Conservation (phyloP, 2,113 vertebrate genomes). For the Saguinus midas region DNA sequence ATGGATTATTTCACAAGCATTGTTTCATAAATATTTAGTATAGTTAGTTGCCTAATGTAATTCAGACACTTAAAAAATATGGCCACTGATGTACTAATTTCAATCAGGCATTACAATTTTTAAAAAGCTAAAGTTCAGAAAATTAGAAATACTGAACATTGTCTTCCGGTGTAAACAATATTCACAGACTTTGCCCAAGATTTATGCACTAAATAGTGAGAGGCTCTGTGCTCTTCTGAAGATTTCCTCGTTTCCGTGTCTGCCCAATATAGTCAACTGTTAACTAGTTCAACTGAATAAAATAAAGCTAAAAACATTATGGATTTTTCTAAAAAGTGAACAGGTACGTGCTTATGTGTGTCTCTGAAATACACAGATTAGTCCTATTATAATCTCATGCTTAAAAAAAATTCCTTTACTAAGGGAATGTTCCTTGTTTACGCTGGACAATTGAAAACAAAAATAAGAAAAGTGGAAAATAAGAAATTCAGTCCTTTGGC, state of each 20-base stretch:
- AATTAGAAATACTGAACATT: slow-evolving; percentile 30
- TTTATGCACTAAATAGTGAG: background rate
- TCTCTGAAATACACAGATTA: slow-evolving; percentile 7
- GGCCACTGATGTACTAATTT: background rate
- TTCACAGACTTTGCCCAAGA: slow-evolving; percentile 1
- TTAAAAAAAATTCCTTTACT: slow-evolving; percentile 13
- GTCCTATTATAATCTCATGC: background rate
- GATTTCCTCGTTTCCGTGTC: background rate
- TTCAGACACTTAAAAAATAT: background rate
- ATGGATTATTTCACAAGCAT: slow-evolving; percentile 45
- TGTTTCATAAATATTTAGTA: background rate
- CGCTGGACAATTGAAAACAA: slow-evolving; percentile 69
- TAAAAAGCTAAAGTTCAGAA: slow-evolving; percentile 9
- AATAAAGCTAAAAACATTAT: background rate
- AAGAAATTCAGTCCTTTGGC: slow-evolving; percentile 72
- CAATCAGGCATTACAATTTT: background rate
- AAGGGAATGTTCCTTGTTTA: slow-evolving; percentile 59
- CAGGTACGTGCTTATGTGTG: background rate
- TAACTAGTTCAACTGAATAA: background rate
- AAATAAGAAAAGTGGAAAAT: slow-evolving; percentile 64
- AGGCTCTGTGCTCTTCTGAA: background rate
- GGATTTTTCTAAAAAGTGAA: background rate
- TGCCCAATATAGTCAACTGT: background rate
- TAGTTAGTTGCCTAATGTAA: background rate
- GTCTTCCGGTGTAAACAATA: background rate